Evolutionary conservation across 2,797 vertebrate species (phyloP).

Genomic region (Peromyscus melanophrys): DNA sequence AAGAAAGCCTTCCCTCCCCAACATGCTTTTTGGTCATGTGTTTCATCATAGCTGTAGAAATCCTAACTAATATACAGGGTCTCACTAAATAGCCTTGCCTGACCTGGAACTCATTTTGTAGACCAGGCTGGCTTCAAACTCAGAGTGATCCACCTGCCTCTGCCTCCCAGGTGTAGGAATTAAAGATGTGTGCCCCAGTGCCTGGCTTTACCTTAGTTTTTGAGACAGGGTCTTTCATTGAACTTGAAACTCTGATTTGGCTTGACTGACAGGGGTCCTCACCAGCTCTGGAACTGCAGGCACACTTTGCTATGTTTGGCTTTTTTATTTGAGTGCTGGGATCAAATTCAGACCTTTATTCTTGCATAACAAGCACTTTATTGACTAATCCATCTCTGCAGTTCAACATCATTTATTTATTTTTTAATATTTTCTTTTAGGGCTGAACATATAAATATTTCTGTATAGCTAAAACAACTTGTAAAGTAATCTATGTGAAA

Average conservation of each 20-base stretch:
- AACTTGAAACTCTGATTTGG: not conserved
- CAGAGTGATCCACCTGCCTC: not conserved
- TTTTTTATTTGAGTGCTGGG: not conserved
- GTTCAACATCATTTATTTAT: not conserved
- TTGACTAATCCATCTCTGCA: not conserved
- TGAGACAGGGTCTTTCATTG: not conserved
- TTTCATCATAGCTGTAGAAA: not conserved
- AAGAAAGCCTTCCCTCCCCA: not conserved
- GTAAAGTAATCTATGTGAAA: not conserved
- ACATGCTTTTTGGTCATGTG: not conserved
- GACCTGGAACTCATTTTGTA: not conserved
- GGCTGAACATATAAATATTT: conserved; percentile 4
- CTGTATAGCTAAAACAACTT: conserved; percentile 5
- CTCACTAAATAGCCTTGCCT: not conserved
- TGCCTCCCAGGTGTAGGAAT: not conserved
- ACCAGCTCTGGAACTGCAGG: not conserved
- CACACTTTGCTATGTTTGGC: not conserved
- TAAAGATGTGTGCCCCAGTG: not conserved
- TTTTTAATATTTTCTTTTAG: conserved; percentile 26
- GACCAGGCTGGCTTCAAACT: not conserved
- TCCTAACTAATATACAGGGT: not conserved
- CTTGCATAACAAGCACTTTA: not conserved
- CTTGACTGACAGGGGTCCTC: not conserved
- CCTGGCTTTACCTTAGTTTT: not conserved
- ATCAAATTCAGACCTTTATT: not conserved